Evolutionary conservation across 2,888 invertebrate species (phyloP), one percentile per base, ranked within the genome.

Genomic region (Pharmacophagus antenor): DNA sequence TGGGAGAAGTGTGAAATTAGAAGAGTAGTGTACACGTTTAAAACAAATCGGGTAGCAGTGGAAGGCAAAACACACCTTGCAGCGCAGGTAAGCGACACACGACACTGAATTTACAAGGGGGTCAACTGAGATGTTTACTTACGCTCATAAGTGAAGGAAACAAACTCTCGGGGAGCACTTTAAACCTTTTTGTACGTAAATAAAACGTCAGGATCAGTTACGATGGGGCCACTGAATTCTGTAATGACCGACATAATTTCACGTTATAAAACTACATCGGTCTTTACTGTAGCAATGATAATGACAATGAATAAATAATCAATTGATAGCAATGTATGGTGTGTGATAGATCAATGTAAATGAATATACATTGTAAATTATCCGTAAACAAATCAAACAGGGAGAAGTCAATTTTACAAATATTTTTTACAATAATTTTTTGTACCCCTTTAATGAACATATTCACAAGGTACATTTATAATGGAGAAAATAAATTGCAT

Each of bases 151-250:
- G 60, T 52, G 60, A 51, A 56, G 56, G 41, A 37, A 56, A 56
- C 55, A 60, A 61, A 56, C 60, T 56, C 47, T 56, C 51, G 37
- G 10, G 41, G 51, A 56, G 41, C 51, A 56, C 60, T 61, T 61
- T 52, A 41, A 21, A 56, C 37, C 56, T 56, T 60, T 60, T 60
- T 60, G 23, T 50, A 23, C 31, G 60, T 27, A 60, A 44, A 54
- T 50, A 59, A 46, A 51, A 55, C 55, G 55, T 46, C 54, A 53
- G n/a, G 23, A 12, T 31, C 51, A 1, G 44, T 21, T 57, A 31
- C 12, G 31, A 54, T 49, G 25, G 42, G 10, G 44, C 31, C 51
- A 51, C 44, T 31, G 25, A 41, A 41, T 56, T 41, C 25, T n/a
- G 42, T 56, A 49, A 10, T 10, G 4, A n/a, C n/a, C 15, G 37